Base-by-base conservation (phyloP, 2,888 invertebrate species). In the Euzophera pinguis region DNA sequence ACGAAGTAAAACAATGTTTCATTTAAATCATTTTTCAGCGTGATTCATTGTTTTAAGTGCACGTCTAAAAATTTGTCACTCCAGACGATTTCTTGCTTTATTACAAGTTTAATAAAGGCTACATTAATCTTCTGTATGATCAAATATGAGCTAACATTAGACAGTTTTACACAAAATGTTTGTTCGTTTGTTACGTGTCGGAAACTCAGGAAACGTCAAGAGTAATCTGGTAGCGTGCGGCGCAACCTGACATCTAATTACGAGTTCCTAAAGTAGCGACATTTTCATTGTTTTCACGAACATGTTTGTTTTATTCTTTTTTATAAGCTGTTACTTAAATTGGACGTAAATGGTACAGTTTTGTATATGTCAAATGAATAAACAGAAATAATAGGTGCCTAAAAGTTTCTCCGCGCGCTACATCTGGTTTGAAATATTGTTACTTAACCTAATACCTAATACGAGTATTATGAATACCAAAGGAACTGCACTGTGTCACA, bases 211-310 rank as follows among this genome's bases (percentile, higher is more conserved):
- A 49, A 49, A 49, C 38, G 38, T 49, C 48, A 49, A 38, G 38
- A 49, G 38, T 49, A 49, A 49, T 49, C 38, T 29, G 37, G 38
- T 49, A 22, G 48, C 48, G 48, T 49, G 48, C 27, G 22, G 48
- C 22, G n/a, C 13, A 29, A 27, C 38, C 27, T 49, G 38, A 49
- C 48, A 37, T 22, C 27, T 49, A 27, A 49, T 49, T 49, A 49
- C 37, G 22, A 22, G 37, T 27, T 38, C 14, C 22, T 7, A 38
- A 49, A 38, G 27, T 39, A 48, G 37, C 37, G 37, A 38, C 38
- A 49, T 27, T 37, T 22, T 37, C 37, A 49, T 49, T 49, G 37
- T 29, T 49, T 38, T 12, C 48, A 48, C 13, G 12, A 27, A 17
- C 7, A n/a, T 10, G 45, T 45, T 45, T 32, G 13, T 29, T 45